phyloP scores from a whole-genome alignment of 2,888 invertebrate genomes.

The Magallana nippona region DNA sequence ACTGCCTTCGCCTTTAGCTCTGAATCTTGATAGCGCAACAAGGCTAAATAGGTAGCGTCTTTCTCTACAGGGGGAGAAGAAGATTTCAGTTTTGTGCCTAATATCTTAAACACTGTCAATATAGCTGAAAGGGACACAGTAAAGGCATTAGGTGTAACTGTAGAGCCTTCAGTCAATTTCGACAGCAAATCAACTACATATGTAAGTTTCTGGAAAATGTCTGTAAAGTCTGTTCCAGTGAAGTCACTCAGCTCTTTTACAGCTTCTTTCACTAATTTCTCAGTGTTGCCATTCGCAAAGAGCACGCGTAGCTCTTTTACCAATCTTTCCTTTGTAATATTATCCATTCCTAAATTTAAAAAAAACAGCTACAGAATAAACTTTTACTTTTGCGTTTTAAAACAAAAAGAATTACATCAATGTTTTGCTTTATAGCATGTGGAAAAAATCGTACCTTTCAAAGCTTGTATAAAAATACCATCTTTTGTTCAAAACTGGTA shows the following conservation, averaged over 20 bases:
- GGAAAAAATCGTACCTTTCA: no score
- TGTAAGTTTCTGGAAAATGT: conserved; percentile 3
- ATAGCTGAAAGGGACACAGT: not conserved
- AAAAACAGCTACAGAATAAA: no score
- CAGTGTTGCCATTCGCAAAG: not conserved
- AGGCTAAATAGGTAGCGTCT: not conserved
- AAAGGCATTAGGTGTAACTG: not conserved
- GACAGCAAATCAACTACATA: not conserved
- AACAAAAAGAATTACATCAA: no score
- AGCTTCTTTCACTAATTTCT: not conserved
- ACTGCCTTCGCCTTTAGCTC: not conserved
- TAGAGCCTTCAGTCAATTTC: not conserved
- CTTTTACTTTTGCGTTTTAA: no score
- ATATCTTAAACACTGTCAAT: not conserved
- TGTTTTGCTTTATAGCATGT: no score
- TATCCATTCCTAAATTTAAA: no score
- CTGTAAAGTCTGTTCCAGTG: not conserved
- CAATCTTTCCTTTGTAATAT: no score
- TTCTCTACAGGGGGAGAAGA: not conserved
- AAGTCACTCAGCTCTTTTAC: not conserved
- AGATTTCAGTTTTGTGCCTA: not conserved
- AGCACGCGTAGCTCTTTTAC: not conserved
- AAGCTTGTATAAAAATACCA: no score
- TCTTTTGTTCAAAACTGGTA: no score
- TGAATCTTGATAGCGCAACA: not conserved